Base-by-base conservation (phyloP, 2,888 invertebrate genomes). In the Epinotia bilunana region DNA sequence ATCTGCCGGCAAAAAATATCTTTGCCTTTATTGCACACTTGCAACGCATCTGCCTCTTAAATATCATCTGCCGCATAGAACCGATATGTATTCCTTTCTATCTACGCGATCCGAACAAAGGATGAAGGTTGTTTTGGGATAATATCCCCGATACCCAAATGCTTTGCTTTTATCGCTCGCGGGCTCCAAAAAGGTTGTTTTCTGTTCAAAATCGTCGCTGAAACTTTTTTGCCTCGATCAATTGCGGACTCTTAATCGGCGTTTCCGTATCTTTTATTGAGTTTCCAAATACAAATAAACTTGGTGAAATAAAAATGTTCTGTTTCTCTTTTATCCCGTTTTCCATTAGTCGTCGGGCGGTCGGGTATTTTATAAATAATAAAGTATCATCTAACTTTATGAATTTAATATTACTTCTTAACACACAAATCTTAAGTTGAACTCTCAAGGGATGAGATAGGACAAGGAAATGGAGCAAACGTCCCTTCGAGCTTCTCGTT, bases 1-100 rank as follows among this genome's bases (percentile, higher is more conserved):
- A 93, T 91, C 93, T 93, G 93, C 88, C 80, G 81, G 77, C 81
- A 80, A 83, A 88, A 90, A 88, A 90, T 89, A 79, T 83, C 46
- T 87, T 87, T 88, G 89, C 87, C 86, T 89, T 88, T 87, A 86
- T 85, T 85, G 83, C 86, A 83, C 85, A 86, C 87, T 82, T 83
- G 80, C 78, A 78, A 80, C 81, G 83, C 90, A 91, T 90, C 92
- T 92, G 91, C 86, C 81, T 87, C 85, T 87, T 87, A 81, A 80
- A 83, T 81, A 82, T 86, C 86, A 86, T 86, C 87, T 88, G 87
- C 79, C 79, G 74, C 74, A 77, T 65, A 61, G 73, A 73, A 49
- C 20, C 49, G 23, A 55, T 7, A 64, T 33, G 70, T 46, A 60
- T 73, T 67, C 13, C 9, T 68, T 73, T 62, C 62, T 62, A 62